Evolutionary conservation across 2,113 vertebrate genomes (phyloP), one percentile per base, ranked within the genome.

Genomic region (Platycercus adscitus): DNA sequence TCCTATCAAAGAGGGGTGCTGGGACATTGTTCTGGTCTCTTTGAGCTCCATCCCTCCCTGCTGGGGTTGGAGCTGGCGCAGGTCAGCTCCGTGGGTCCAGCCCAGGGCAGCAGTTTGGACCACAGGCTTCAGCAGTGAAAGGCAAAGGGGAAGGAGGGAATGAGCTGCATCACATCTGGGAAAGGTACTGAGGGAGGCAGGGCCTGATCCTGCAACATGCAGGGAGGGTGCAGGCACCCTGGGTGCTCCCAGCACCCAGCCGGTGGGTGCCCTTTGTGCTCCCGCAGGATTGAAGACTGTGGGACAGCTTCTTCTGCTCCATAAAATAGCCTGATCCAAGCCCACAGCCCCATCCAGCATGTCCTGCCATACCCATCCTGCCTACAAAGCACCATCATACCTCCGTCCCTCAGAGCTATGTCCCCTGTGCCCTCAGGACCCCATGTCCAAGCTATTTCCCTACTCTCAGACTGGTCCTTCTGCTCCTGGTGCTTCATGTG

Each of bases 311-410:
- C 19, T 50, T 4, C 58, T 49, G n/a, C 47, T 29, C 26, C 24
- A 5, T 24, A 13, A 13, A 26, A 26, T 3, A 11, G 6, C 43
- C 77, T 11, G 3, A 35, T 21, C 33, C 23, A 28, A 84, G 43
- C 33, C 61, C 2, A 0, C 1, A 44, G 35, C 13, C 14, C 41
- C 61, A 31, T 23, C 44, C 65, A 10, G 4, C 0, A 0, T 4
- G 24, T 33, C 21, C 86, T 56, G 26, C 44, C 1, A 0, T 20
- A 28, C 49, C 29, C 24, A 13, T 61, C 35, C 56, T 46, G 31
- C 47, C 37, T 18, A n/a, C 19, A 35, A 37, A 58, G 68, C 39
- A 25, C 53, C 5, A 4, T 4, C 17, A 0, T 12, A 4, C 4
- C 41, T 25, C 39, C 11, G 47, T 17, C 16, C 35, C 44, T 35